A percentile compares a stretch with the other conserved stretches of the same genome.
Evolutionary conservation across 2,797 vertebrate genomes (phyloP).

Genomic region (Rhinogobio ventralis): DNA sequence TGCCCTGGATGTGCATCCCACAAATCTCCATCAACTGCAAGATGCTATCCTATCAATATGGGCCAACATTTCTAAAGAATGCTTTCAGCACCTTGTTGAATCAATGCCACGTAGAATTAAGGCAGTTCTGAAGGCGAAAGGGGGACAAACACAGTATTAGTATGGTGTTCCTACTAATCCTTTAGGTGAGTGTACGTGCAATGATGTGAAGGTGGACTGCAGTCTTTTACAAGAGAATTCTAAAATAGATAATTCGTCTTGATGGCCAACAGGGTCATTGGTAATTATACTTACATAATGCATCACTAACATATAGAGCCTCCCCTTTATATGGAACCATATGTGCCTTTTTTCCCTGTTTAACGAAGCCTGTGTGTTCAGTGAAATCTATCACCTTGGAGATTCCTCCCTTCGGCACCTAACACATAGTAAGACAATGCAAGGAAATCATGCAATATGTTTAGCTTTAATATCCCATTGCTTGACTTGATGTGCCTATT

Average conservation of each 20-base stretch:
- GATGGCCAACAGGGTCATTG: background rate
- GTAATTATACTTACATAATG: background rate
- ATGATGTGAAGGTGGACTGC: background rate
- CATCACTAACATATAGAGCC: background rate
- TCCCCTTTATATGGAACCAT: background rate
- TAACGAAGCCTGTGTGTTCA: background rate
- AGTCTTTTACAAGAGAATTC: background rate
- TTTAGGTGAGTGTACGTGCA: too few species aligned
- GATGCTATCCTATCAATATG: too few species aligned
- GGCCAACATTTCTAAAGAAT: too few species aligned
- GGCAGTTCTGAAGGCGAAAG: too few species aligned
- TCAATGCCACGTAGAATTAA: too few species aligned
- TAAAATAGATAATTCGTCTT: background rate
- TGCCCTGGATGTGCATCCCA: too few species aligned
- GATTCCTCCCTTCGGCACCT: background rate
- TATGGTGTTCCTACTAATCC: too few species aligned
- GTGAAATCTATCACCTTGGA: background rate
- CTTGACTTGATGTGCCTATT: constrained; percentile 34
- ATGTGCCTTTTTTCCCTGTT: background rate
- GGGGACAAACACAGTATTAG: too few species aligned
- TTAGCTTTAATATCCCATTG: constrained; percentile 11
- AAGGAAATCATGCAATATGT: constrained; percentile 5
- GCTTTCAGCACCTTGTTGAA: too few species aligned
- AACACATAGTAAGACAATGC: constrained; percentile 5
- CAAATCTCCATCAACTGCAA: too few species aligned